Evolutionary conservation across 2,797 vertebrate species (phyloP), one percentile per base, ranked within the genome.

Genomic region (Eidolon dupreanum): DNA sequence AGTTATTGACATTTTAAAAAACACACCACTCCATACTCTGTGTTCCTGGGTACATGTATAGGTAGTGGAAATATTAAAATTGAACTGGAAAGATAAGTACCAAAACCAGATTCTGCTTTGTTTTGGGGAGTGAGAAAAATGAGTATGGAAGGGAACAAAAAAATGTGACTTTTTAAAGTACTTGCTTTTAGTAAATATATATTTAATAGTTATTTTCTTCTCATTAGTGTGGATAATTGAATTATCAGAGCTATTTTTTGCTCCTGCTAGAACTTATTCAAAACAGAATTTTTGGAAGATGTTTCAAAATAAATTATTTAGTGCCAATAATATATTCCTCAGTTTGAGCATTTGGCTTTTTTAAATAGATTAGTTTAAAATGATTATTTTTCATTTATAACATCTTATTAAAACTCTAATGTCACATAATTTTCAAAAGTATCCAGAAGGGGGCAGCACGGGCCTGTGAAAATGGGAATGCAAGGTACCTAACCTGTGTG

Each of bases 361-460:
- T 88, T 89, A 66, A 77, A 85, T 74, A 51, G 53, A 61, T n/a
- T 83, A 77, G 13, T 71, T 68, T 31, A 94, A 81, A 78, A 33
- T 20, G 68, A 82, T 88, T 87, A 20, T 16, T 55, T 91, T 83
- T 94, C 19, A 57, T 82, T 82, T 90, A 92, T 70, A 88, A 5
- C 9, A 79, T 65, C 3, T 71, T 51, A 59, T 4, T 59, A n/a
- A 92, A 63, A 63, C 19, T 46, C 31, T 61, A n/a, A 66, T 88
- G 6, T 90, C 7, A 63, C 9, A 20, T 70, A 94, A 68, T 74
- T 15, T 94, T 86, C 84, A 59, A 46, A 85, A 73, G 57, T 57
- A 61, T 94, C 97, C 97, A 98, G 95, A 90, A 98, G 97, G 31
- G 95, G 97, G 97, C 97, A 97, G 95, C 95, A 94, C 81, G n/a